Base-by-base conservation (phyloP, 2,888 invertebrate species). In the Rhorus exstirpatorius region DNA sequence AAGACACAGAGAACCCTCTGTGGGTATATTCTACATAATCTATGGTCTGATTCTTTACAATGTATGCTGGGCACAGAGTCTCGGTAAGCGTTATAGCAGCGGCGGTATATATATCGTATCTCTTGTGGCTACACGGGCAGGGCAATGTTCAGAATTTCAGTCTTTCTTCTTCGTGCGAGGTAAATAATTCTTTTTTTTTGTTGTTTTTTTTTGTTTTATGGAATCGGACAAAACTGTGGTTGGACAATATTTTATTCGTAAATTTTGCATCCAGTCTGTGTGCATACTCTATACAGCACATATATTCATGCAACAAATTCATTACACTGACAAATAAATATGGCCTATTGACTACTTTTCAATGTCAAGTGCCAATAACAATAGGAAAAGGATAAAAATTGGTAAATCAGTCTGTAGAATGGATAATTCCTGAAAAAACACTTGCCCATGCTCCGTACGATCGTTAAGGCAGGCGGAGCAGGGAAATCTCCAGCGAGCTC, bases 1-100 rank as follows among this genome's bases (percentile, higher is more conserved):
- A 44, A 55, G 65, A 67, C 44, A 70, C 44, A 41, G 46, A 38
- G 72, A 10, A 35, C 31, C 51, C 70, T 61, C 70, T 70, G 51
- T 70, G 21, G 31, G 14, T 55, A 55, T 19, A 26, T 55, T 67
- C 61, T 38, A 41, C 51, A 17, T 26, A 61, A 79, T 71, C 68
- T 79, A 53, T 55, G 46, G 21, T 79, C 17, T 24, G 53, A 78
- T 78, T 71, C 63, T 63, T 51, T 24, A 41, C 61, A 24, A 53
- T 44, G n/a, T 19, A 17, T 1, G 24, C 53, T 19, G 24, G 3
- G 17, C 26, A 19, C 21, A 49, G 24, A n/a, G 26, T 44, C 44
- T 6, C 55, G 53, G 7, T 12, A 19, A 19, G 2, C 3, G 17
- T 19, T 21, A 21, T 21, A 10, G 6, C 2, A 3, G 1, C 4